These are phyloP conservation scores for Pseudomyrmex gracilis DNA, from an alignment of 1,140 invertebrate genomes.

Conservation along the genomic window DNA sequence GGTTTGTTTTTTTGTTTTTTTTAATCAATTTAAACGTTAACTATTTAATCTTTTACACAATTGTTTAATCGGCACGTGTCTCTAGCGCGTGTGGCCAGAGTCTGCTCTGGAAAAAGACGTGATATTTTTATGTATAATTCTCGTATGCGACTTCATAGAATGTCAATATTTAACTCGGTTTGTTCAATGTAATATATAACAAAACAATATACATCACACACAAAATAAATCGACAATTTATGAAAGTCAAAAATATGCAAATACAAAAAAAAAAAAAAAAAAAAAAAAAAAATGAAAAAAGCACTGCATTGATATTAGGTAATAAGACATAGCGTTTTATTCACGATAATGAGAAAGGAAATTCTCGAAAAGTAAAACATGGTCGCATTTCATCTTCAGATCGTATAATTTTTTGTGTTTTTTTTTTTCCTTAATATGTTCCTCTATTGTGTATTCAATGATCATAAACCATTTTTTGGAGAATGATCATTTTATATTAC, in stretches of 20 bases:
- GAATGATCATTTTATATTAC: slow-evolving; percentile 70
- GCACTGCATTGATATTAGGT: slow-evolving; percentile 63
- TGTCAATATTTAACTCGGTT: slow-evolving; percentile 19
- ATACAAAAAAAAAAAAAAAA: slow-evolving; percentile 24
- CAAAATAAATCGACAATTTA: slow-evolving; percentile 22
- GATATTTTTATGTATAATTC: slow-evolving; percentile 42
- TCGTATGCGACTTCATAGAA: slow-evolving; percentile 22
- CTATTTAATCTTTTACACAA: slow-evolving; percentile 23
- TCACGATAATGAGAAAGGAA: slow-evolving; percentile 75
- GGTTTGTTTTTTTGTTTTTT: slow-evolving; percentile 14
- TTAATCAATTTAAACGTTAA: slow-evolving; percentile 61
- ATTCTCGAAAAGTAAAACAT: slow-evolving; percentile 75
- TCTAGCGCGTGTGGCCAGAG: slow-evolving; percentile 17
- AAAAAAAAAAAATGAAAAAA: slow-evolving; percentile 18
- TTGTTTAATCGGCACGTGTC: slow-evolving; percentile 22
- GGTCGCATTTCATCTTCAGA: slow-evolving; percentile 82
- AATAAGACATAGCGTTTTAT: slow-evolving; percentile 76
- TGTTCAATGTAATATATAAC: slow-evolving; percentile 34
- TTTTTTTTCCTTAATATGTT: slow-evolving; percentile 51
- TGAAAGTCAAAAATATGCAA: neutral
- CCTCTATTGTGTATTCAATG: slow-evolving; percentile 58
- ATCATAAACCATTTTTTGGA: slow-evolving; percentile 68
- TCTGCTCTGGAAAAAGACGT: slow-evolving; percentile 41
- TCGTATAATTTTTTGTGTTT: slow-evolving; percentile 45
- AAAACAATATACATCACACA: slow-evolving; percentile 4